Conservation (phyloP, 2,888 invertebrate species). For the Aradus depressus region DNA sequence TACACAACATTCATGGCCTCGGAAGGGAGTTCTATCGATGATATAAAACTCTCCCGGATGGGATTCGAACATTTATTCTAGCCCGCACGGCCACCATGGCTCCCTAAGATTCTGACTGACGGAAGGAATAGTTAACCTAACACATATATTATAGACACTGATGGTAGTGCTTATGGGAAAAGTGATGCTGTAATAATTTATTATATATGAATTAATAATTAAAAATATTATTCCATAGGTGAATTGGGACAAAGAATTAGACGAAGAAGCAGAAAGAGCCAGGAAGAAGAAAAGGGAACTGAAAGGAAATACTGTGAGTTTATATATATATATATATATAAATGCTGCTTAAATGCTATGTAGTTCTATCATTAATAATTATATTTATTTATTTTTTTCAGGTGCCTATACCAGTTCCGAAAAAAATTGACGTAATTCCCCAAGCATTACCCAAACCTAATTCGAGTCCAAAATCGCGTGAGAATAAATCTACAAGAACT, state of each 20-base stretch:
- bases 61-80: too few species aligned
- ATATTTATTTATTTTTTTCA: not conserved
- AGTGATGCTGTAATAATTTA: too few species aligned
- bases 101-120: too few species aligned
- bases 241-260: constrained; percentile 74
- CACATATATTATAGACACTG: too few species aligned
- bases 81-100: too few species aligned
- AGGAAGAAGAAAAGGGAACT: constrained; percentile 71
- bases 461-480: constrained; percentile 42
- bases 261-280: constrained; percentile 71
- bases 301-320: constrained; percentile 34
- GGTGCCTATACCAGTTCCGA: constrained; percentile 23
- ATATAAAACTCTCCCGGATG: too few species aligned
- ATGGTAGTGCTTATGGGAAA: too few species aligned
- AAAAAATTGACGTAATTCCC: constrained; percentile 32
- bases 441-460: constrained; percentile 50
- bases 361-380: not conserved
- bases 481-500: constrained; percentile 34
- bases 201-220: too few species aligned
- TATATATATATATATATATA: not conserved
- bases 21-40: too few species aligned
- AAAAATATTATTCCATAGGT: too few species aligned
- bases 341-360: not conserved
- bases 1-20: too few species aligned
- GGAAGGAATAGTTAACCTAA: too few species aligned